Evolutionary conservation across 2,888 invertebrate genomes (phyloP), one percentile per base, ranked within the genome.

Genomic region (Aethes cnicana): DNA sequence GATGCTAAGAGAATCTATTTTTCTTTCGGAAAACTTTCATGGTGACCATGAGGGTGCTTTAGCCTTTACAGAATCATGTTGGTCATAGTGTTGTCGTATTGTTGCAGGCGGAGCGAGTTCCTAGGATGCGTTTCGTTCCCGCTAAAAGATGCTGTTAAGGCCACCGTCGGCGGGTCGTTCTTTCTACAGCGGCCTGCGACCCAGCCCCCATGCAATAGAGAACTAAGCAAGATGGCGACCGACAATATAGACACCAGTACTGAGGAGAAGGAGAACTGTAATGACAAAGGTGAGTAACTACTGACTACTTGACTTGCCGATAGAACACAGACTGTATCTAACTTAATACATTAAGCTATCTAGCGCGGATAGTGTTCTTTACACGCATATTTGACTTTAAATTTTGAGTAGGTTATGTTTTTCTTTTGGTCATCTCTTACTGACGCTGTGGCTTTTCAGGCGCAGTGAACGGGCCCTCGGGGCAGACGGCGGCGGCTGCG

Each of bases 61-160:
- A 23, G 23, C 6, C n/a, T 23, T 23, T 47, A 9, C 30, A 8
- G 28, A 56, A 25, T 59, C 48, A 11, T 35, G 23, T 6, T 23
- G 2, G 6, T 23, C 6, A 23, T 23, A 2, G n/a, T 9, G n/a
- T 4, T 9, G 3, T 17, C 1, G 4, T 9, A n/a, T 87, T 90
- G 81, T 94, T 93, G 9, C 93, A 97, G 97, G 91, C 94, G 95
- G 90, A 97, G 96, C 91, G 97, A 97, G 90, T 95, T 97, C 86
- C 91, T 97, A 88, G 97, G 97, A 92, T 97, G 97, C 86, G 95
- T 96, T 94, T 96, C 96, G 84, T 96, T 97, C 90, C 95, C 96
- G 67, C 91, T 97, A 69, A 94, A 94, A 85, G 93, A 95, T 92
- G 93, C 94, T 65, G 91, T 94, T 85, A 93, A 92, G 93, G 93